Conservation (phyloP, 2,797 vertebrate genomes). For the Chaenodraco wilsoni region DNA sequence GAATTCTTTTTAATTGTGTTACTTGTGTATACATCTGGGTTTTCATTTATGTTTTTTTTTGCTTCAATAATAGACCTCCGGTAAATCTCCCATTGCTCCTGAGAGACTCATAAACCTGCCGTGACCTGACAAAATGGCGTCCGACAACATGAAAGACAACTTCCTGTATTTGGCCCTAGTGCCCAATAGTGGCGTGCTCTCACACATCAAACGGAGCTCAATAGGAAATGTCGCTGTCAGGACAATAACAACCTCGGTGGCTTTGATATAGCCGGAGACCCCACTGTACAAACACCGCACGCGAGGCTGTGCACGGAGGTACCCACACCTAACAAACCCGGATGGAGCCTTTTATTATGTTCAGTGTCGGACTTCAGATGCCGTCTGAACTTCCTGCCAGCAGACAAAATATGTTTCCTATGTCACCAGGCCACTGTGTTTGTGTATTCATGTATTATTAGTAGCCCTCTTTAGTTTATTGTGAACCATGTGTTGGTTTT, state of each 20-base stretch:
- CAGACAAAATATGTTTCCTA: slow-evolving; percentile 75
- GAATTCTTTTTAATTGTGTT: neutral
- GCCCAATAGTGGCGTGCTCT: slow-evolving; percentile 65
- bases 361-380: slow-evolving; percentile 65
- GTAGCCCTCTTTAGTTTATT: neutral
- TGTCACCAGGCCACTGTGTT: slow-evolving; percentile 55
- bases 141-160: slow-evolving; percentile 74
- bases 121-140: slow-evolving; percentile 76
- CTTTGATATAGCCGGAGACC: slow-evolving; percentile 75
- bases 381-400: slow-evolving; percentile 76
- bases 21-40: neutral
- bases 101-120: slow-evolving; percentile 75
- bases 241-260: slow-evolving; percentile 76
- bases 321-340: slow-evolving; percentile 42
- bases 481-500: neutral
- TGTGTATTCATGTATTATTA: slow-evolving; percentile 35
- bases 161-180: slow-evolving; percentile 78
- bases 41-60: neutral
- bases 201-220: slow-evolving; percentile 79
- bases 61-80: neutral
- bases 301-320: slow-evolving; percentile 60
- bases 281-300: slow-evolving; percentile 78
- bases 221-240: slow-evolving; percentile 80
- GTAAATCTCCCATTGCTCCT: slow-evolving; percentile 44
- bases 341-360: slow-evolving; percentile 75